Conservation (phyloP, 2,888 invertebrate genomes). For the Allolobophora icterica region DNA sequence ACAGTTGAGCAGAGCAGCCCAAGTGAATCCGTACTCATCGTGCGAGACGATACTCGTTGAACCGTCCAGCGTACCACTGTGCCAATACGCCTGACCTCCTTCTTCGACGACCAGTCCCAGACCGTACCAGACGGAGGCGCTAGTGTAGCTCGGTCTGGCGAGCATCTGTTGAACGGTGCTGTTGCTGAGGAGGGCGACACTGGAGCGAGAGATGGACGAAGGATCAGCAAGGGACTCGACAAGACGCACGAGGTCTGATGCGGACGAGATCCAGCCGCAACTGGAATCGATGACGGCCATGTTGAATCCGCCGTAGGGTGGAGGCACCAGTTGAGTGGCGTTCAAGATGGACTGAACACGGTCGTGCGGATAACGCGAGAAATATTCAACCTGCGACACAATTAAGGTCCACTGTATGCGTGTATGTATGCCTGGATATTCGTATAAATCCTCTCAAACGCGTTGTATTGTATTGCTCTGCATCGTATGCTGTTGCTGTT, state of each 20-base stretch:
- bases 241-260: constrained; percentile 51
- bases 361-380: constrained; percentile 41
- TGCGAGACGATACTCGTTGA: constrained; percentile 55
- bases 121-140: constrained; percentile 50
- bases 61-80: constrained; percentile 61
- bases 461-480: neutral
- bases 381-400: constrained; percentile 48
- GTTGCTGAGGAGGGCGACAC: constrained; percentile 6
- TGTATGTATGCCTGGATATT: neutral
- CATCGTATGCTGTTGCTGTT: neutral
- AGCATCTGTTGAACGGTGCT: constrained; percentile 41
- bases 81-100: constrained; percentile 55
- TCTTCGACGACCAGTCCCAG: constrained; percentile 59
- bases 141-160: constrained; percentile 32
- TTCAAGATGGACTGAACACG: constrained; percentile 39
- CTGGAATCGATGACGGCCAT: constrained; percentile 57
- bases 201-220: too few relatives aligned
- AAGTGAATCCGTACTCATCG: constrained; percentile 55
- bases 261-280: constrained; percentile 57
- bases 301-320: constrained; percentile 58
- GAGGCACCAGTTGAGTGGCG: constrained; percentile 48
- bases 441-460: neutral
- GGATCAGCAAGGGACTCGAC: constrained; percentile 40
- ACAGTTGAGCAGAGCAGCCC: constrained; percentile 57
- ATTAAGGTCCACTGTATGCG: neutral